Conservation (phyloP, 2,888 invertebrate genomes). For the Scaeva pyrastri region DNA sequence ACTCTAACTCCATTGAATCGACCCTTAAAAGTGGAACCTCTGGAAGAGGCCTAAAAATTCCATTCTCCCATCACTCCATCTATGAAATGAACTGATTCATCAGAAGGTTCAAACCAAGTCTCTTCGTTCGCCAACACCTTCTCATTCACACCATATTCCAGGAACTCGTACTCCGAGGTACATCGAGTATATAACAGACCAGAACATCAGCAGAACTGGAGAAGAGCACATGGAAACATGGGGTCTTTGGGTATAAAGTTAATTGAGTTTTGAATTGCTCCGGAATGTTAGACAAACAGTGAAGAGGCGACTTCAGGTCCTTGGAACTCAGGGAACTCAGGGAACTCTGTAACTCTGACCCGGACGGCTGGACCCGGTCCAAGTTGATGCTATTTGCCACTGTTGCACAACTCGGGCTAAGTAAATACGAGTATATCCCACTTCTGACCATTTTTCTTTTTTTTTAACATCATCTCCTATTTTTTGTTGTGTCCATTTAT, state of each 20-base stretch:
- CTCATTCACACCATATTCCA: neutral
- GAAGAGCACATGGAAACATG: constrained; percentile 68
- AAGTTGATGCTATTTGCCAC: constrained; percentile 19
- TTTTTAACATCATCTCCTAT: constrained; percentile 34
- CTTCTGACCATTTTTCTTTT: constrained; percentile 24
- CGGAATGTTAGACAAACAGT: constrained; percentile 29
- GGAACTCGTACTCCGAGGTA: neutral
- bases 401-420: constrained; percentile 20
- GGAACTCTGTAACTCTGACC: constrained; percentile 17
- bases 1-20: constrained; percentile 39
- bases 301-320: constrained; percentile 1
- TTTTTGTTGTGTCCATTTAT: neutral
- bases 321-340: no score
- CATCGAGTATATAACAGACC: constrained; percentile 5
- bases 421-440: neutral
- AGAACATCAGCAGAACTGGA: constrained; percentile 61
- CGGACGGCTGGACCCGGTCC: neutral
- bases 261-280: constrained; percentile 76
- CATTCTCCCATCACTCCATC: neutral
- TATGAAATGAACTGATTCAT: constrained; percentile 60
- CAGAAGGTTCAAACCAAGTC: constrained; percentile 54
- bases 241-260: constrained; percentile 74
- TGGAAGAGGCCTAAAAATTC: constrained; percentile 7
- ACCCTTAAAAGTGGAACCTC: neutral
- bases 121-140: constrained; percentile 54